phyloP scores from a whole-genome alignment of 2,888 invertebrate species.

The Trissolcus japonicus region DNA sequence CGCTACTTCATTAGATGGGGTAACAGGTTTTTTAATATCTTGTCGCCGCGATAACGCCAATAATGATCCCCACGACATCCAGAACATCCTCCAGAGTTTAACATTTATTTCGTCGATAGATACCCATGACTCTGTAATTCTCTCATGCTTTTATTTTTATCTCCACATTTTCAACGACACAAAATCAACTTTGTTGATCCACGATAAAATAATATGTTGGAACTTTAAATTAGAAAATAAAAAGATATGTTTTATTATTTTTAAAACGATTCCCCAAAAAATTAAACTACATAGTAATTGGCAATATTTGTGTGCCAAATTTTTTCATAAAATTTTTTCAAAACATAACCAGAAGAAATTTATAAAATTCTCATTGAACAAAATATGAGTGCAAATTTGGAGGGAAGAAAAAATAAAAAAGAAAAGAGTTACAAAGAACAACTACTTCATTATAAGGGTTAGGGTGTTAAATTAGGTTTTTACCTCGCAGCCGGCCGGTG shows the following conservation, averaged over 20 bases:
- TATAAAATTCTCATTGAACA: conserved; percentile 2
- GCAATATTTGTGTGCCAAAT: no score
- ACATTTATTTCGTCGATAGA: conserved; percentile 31
- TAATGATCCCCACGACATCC: conserved; percentile 52
- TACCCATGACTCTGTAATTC: neutral
- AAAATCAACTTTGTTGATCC: no score
- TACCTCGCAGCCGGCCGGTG: conserved; percentile 22
- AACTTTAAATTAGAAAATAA: no score
- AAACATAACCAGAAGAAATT: conserved; percentile 57
- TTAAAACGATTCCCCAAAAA: no score
- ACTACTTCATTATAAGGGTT: conserved; percentile 36
- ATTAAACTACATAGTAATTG: no score
- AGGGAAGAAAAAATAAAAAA: neutral
- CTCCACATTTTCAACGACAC: neutral
- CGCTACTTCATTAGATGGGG: conserved; percentile 58
- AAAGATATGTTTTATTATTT: no score
- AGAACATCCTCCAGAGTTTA: conserved; percentile 35
- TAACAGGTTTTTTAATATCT: conserved; percentile 60
- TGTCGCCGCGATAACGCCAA: conserved; percentile 56
- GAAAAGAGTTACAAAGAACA: neutral
- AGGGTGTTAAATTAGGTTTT: conserved; percentile 50
- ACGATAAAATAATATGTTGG: no score
- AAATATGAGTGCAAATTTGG: conserved; percentile 46
- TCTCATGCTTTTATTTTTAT: neutral
- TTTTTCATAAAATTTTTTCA: no score